Evolutionary conservation across 2,888 invertebrate species (phyloP).

Genomic region (Colostygia pectinataria): DNA sequence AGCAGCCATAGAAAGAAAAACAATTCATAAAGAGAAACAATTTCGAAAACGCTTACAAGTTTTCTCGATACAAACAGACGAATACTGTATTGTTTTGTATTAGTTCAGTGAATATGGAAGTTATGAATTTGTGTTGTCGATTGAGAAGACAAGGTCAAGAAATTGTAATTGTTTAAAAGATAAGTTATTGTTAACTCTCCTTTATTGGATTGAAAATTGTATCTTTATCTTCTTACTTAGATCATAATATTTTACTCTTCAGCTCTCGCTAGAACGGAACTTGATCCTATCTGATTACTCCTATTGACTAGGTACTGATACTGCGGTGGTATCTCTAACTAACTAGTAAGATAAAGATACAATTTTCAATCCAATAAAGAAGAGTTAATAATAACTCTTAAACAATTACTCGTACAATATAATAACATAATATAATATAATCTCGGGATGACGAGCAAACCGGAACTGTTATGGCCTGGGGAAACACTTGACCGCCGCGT

Average conservation of each 20-base stretch:
- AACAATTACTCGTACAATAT: no score
- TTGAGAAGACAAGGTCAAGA: slow-evolving; percentile 10
- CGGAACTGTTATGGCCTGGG: no score
- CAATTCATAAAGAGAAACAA: slow-evolving; percentile 31
- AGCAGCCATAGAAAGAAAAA: slow-evolving; percentile 29
- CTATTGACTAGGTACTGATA: no score
- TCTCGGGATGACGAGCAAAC: no score
- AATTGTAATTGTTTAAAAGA: slow-evolving; percentile 1
- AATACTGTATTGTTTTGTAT: slow-evolving; percentile 32
- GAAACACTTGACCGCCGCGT: no score
- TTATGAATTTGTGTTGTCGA: slow-evolving; percentile 24
- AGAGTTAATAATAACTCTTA: background rate
- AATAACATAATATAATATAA: no score
- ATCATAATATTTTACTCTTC: no score
- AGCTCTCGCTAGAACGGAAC: no score
- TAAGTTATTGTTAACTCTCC: background rate
- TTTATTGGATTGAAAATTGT: background rate
- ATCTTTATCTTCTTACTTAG: no score
- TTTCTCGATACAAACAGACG: slow-evolving; percentile 30
- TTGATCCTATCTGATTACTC: no score
- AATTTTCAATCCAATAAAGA: background rate
- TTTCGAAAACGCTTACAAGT: slow-evolving; percentile 36
- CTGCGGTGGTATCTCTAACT: no score
- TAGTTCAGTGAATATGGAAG: slow-evolving; percentile 30
- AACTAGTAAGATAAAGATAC: no score